phyloP scores from a whole-genome alignment of 2,888 invertebrate genomes.

The Amphipoea lucens region DNA sequence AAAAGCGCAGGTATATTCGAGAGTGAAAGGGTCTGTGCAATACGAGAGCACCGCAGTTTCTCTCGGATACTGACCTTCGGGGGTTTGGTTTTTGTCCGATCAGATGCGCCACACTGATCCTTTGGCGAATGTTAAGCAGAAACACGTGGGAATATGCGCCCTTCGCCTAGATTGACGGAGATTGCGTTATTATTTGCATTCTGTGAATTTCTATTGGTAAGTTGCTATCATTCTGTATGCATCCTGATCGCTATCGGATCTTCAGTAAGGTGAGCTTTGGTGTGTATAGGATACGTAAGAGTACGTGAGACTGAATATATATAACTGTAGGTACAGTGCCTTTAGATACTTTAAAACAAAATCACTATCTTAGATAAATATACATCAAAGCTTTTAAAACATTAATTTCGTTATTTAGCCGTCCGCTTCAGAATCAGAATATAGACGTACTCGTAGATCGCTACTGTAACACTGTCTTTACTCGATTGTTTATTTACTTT shows the following conservation, averaged over 20 bases:
- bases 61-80: constrained; percentile 84
- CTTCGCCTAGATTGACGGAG: constrained; percentile 75
- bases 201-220: constrained; percentile 64
- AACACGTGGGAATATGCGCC: constrained; percentile 87
- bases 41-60: constrained; percentile 87
- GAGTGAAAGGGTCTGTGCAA: constrained; percentile 90
- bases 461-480: not conserved
- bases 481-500: too few relatives aligned
- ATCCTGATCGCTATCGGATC: constrained; percentile 55
- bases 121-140: constrained; percentile 82
- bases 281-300: constrained; percentile 15
- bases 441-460: not conserved
- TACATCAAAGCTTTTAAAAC: constrained; percentile 1
- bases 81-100: constrained; percentile 84
- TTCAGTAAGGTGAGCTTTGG: constrained; percentile 37
- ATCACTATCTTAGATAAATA: not conserved
- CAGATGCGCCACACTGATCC: constrained; percentile 81
- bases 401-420: not conserved
- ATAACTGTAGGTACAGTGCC: not conserved
- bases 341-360: not conserved
- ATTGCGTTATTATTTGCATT: constrained; percentile 85
- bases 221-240: constrained; percentile 41
- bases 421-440: not conserved
- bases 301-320: not conserved
- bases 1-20: constrained; percentile 90